Evolutionary conservation across 1,140 invertebrate genomes (phyloP), one percentile per base, ranked within the genome.

Genomic region (Ips nitidus): DNA sequence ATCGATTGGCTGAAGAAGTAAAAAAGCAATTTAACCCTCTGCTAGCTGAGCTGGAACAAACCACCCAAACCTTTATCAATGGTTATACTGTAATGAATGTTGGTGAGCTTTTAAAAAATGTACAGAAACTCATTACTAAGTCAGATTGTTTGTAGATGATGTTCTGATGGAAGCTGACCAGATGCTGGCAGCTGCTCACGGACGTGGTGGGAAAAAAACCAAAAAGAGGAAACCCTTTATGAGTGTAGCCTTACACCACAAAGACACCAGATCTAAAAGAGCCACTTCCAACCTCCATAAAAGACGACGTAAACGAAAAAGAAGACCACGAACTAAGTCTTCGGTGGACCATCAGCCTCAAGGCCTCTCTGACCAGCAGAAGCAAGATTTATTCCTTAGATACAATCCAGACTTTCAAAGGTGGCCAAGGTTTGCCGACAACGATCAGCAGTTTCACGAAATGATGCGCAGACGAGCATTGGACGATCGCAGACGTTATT

Each of bases 381-480:
- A 71, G 53, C 62, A 71, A 52, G 69, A 65, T 4, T 39, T 71
- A 2, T 71, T 71, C 41, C 40, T 71, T 3, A 52, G 52, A 60
- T 71, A 66, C 52, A 71, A 71, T 60, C 62, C 62, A 45, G 69
- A 66, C 4, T 71, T 71, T 50, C 69, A 71, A 52, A 53, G 69
- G 4, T 71, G 62, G 62, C 69, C 69, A 37, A 60, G 69, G 56
- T 68, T 68, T 42, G 58, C 60, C 4, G 56, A 60, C 41, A 53
- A 52, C 53, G 64, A 68, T 42, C 40, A 60, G 2, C 4, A 59
- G 39, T 68, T 55, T 36, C 42, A 59, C 36, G 58, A 57, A 7
- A 6, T 58, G 38, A 39, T 57, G 43, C 41, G 41, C 40, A 43
- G 41, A 61, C 47, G 52, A 7, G 50, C 52, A 8, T 41, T 68